A percentile compares a stretch with the other conserved stretches of the same genome.
phyloP scores from a whole-genome alignment of 2,888 invertebrate species.

The Meghimatium bilineatum region DNA sequence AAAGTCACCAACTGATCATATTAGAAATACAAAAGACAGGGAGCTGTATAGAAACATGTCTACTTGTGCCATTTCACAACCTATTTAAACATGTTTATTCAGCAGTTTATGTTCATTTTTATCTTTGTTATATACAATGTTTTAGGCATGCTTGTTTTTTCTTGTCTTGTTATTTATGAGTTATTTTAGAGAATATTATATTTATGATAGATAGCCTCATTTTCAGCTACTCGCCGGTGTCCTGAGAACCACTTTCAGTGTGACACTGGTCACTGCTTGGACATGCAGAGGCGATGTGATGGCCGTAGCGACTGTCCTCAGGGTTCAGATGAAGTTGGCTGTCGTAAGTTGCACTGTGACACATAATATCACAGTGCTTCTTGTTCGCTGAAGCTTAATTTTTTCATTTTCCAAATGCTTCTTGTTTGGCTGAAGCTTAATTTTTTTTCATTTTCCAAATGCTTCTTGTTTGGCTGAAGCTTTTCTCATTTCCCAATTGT shows the following conservation, averaged over 20 bases:
- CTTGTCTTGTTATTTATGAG: neutral
- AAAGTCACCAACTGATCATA: too few species aligned
- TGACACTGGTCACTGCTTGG: constrained; percentile 85
- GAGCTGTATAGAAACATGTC: too few species aligned
- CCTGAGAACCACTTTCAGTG: constrained; percentile 81
- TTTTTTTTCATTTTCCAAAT: too few species aligned
- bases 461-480: constrained; percentile 11
- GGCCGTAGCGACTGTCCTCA: constrained; percentile 71
- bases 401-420: neutral
- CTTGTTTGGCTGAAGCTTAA: too few species aligned
- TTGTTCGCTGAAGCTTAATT: constrained; percentile 2
- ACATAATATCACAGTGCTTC: constrained; percentile 5
- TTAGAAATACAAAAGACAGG: too few species aligned
- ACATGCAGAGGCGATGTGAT: constrained; percentile 78
- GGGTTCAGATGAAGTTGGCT: constrained; percentile 69
- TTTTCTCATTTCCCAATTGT: neutral
- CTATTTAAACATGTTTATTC: too few species aligned
- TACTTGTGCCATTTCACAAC: too few species aligned
- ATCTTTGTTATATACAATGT: too few species aligned
- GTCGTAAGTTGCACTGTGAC: constrained; percentile 61
- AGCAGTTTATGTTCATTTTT: too few species aligned
- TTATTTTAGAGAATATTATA: neutral
- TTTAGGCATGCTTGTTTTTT: too few species aligned
- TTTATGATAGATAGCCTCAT: constrained; percentile 12
- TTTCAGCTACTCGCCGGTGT: constrained; percentile 39